Evolutionary conservation across 2,888 invertebrate genomes (phyloP).

Genomic region (Scaeva pyrastri): DNA sequence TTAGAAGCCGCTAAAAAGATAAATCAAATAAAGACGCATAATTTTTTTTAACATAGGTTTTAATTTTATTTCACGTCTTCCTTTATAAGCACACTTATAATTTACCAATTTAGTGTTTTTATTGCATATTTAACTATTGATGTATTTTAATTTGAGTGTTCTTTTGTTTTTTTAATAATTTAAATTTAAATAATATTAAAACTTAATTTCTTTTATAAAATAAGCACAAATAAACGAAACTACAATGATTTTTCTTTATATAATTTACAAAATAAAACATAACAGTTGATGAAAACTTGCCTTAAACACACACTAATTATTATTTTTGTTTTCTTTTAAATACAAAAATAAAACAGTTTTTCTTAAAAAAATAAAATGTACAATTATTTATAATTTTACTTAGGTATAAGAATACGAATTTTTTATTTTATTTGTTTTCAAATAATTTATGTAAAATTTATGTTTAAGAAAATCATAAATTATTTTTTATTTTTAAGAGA

Average conservation of each 20-base stretch:
- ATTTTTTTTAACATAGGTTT: constrained; percentile 55
- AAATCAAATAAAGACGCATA: neutral
- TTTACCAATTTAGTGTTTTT: constrained; percentile 23
- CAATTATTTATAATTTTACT: constrained; percentile 31
- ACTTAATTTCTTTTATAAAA: constrained; percentile 23
- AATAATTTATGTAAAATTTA: constrained; percentile 64
- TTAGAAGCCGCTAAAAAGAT: too few species aligned
- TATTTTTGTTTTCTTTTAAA: constrained; percentile 18
- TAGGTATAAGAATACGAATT: constrained; percentile 8
- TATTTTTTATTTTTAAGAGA: constrained; percentile 20
- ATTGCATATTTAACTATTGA: constrained; percentile 65
- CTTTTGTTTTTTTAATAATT: constrained; percentile 40
- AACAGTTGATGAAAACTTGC: constrained; percentile 53
- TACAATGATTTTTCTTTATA: neutral
- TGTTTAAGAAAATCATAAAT: constrained; percentile 37
- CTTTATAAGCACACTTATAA: constrained; percentile 61
- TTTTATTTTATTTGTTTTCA: neutral
- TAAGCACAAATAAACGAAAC: constrained; percentile 21
- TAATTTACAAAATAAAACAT: constrained; percentile 58
- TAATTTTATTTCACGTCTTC: constrained; percentile 61
- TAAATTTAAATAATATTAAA: constrained; percentile 47
- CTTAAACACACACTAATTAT: constrained; percentile 29
- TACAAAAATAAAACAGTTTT: constrained; percentile 46
- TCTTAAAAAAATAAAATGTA: constrained; percentile 55
- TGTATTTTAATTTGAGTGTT: constrained; percentile 34